Evolutionary conservation across 1,140 invertebrate genomes (phyloP).

Genomic region (Drosophila trapezifrons): DNA sequence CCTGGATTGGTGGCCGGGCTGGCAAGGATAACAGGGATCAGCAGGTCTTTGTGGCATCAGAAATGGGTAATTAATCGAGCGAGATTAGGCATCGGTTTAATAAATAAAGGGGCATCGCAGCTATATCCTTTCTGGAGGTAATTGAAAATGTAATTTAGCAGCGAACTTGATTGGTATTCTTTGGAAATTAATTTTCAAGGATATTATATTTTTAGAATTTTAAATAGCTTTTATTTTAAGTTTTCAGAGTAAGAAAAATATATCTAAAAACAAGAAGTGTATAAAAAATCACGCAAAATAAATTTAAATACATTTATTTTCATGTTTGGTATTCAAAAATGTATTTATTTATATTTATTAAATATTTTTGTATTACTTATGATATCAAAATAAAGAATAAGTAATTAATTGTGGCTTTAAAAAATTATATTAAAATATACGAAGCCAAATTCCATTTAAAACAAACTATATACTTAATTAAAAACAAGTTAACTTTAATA

Average conservation of each 20-base stretch:
- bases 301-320: too few species aligned
- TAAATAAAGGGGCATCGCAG: background rate
- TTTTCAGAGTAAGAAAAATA: background rate
- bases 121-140: background rate
- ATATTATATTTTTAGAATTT: background rate
- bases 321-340: too few species aligned
- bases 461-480: background rate
- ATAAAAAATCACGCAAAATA: too few species aligned
- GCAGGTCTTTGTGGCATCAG: constrained; percentile 31
- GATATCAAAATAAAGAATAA: too few species aligned
- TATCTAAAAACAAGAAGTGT: too few species aligned
- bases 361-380: too few species aligned
- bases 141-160: constrained; percentile 4
- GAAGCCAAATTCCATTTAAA: background rate
- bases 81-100: constrained; percentile 6
- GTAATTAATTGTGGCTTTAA: too few species aligned
- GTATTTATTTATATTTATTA: too few species aligned
- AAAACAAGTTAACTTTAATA: background rate
- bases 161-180: background rate
- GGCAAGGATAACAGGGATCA: constrained; percentile 27
- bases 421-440: too few species aligned
- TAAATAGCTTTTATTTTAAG: background rate
- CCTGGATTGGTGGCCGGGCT: too few species aligned
- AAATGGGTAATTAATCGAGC: constrained; percentile 41
- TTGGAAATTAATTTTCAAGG: background rate